phyloP scores from a whole-genome alignment of 2,888 invertebrate species.

The Parnassius glacialis region DNA sequence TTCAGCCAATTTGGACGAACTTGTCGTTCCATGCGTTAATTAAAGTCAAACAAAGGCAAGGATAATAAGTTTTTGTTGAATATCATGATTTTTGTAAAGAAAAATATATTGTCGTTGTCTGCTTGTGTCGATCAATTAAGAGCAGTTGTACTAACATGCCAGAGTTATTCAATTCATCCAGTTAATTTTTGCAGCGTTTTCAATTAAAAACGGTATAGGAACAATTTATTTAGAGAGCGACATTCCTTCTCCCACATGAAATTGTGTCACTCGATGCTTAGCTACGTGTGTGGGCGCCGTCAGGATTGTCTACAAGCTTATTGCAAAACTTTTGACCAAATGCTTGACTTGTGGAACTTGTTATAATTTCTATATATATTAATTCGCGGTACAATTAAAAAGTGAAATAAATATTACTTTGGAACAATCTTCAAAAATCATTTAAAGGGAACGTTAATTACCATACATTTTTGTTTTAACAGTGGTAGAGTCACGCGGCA shows the following conservation, averaged over 20 bases:
- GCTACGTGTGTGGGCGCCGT: constrained; percentile 31
- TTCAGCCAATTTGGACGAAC: constrained; percentile 20
- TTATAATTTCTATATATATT: neutral
- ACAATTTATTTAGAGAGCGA: constrained; percentile 27
- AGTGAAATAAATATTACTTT: too few species aligned
- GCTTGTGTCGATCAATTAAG: constrained; percentile 15
- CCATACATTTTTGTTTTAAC: too few species aligned
- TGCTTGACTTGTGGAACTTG: constrained; percentile 21
- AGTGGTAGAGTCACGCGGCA: too few species aligned
- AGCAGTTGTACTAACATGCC: constrained; percentile 20
- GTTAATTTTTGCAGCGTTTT: constrained; percentile 31
- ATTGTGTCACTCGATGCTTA: constrained; percentile 30
- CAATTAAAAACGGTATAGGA: constrained; percentile 35
- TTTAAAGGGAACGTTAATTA: too few species aligned
- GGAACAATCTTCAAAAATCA: too few species aligned
- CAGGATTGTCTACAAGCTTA: constrained; percentile 21
- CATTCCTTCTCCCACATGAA: constrained; percentile 34
- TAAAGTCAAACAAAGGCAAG: constrained; percentile 7
- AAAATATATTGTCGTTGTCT: constrained; percentile 5
- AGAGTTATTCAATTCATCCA: constrained; percentile 32
- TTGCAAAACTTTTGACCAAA: constrained; percentile 37
- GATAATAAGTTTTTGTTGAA: constrained; percentile 6
- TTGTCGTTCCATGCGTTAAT: constrained; percentile 11
- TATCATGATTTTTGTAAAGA: constrained; percentile 1
- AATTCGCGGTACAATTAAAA: neutral